A percentile compares a stretch with the other conserved stretches of the same genome.
phyloP scores from a whole-genome alignment of 2,888 invertebrate genomes.

The Chesias legatella region DNA sequence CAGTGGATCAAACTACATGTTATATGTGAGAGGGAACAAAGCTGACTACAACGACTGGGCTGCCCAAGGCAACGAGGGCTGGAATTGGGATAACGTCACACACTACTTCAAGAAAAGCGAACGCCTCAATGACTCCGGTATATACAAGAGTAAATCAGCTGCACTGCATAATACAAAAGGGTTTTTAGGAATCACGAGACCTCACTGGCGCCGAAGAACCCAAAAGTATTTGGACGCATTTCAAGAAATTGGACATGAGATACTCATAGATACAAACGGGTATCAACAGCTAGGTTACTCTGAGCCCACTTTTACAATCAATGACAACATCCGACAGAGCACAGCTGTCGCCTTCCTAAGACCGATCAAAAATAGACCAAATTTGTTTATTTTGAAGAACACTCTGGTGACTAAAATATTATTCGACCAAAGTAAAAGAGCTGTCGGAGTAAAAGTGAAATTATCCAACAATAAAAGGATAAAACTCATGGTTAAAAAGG shows the following conservation, averaged over 20 bases:
- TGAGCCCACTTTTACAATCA: constrained; percentile 55
- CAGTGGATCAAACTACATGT: constrained; percentile 12
- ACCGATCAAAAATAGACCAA: constrained; percentile 41
- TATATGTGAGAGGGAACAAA: constrained; percentile 16
- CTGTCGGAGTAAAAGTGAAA: constrained; percentile 51
- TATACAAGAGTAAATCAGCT: constrained; percentile 23
- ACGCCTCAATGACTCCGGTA: constrained; percentile 17
- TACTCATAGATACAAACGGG: constrained; percentile 34
- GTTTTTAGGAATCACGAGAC: constrained; percentile 23
- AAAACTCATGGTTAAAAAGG: constrained; percentile 34
- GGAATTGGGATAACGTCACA: constrained; percentile 33
- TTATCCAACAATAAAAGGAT: constrained; percentile 34
- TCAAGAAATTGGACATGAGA: constrained; percentile 50
- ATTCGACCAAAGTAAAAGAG: constrained; percentile 54
- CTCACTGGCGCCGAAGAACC: constrained; percentile 12
- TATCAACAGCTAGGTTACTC: constrained; percentile 37
- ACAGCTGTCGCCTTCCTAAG: constrained; percentile 85
- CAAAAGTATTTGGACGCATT: constrained; percentile 40
- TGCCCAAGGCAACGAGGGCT: constrained; percentile 23
- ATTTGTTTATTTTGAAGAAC: constrained; percentile 50
- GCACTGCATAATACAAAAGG: constrained; percentile 26
- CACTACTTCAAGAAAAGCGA: constrained; percentile 41
- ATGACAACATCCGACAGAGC: constrained; percentile 85
- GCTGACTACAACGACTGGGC: constrained; percentile 36
- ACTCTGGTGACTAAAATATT: constrained; percentile 62